Percentiles rank a stretch among this genome's conserved stretches.
Conservation (phyloP, 2,113 vertebrate species). For the Arvicanthis niloticus region DNA sequence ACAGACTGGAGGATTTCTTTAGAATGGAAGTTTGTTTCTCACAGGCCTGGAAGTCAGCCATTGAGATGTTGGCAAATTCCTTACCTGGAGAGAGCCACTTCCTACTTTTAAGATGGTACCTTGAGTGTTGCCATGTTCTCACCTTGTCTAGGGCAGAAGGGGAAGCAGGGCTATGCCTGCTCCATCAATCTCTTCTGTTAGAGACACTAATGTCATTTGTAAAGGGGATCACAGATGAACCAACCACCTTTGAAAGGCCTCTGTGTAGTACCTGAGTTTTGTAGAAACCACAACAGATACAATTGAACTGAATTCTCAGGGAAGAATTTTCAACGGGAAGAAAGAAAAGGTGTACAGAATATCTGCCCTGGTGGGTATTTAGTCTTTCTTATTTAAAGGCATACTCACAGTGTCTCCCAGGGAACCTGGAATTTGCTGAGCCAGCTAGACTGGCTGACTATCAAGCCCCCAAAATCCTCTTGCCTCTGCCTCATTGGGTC, state of each 20-base stretch:
- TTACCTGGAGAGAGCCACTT: neutral
- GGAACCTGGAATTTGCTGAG: neutral
- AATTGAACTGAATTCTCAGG: slow-evolving; percentile 24
- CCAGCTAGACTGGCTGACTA: neutral
- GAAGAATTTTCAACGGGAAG: slow-evolving; percentile 22
- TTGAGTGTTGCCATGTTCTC: neutral
- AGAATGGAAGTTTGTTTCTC: neutral
- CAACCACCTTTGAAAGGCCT: neutral
- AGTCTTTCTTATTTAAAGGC: neutral
- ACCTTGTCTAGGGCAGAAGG: neutral
- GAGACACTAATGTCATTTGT: neutral
- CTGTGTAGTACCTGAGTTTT: neutral
- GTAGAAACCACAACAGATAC: neutral
- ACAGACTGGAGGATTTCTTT: neutral
- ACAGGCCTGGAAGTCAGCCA: neutral
- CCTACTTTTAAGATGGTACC: neutral
- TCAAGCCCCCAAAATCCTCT: neutral
- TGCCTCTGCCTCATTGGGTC: neutral
- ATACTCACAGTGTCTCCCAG: no score
- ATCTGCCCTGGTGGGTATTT: neutral
- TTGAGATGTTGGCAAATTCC: neutral
- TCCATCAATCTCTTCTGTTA: neutral
- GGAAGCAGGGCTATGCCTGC: no score
- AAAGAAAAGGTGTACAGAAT: neutral
- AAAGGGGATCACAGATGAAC: neutral